phyloP scores from a whole-genome alignment of 2,797 vertebrate genomes.

The Synaphobranchus kaupii region DNA sequence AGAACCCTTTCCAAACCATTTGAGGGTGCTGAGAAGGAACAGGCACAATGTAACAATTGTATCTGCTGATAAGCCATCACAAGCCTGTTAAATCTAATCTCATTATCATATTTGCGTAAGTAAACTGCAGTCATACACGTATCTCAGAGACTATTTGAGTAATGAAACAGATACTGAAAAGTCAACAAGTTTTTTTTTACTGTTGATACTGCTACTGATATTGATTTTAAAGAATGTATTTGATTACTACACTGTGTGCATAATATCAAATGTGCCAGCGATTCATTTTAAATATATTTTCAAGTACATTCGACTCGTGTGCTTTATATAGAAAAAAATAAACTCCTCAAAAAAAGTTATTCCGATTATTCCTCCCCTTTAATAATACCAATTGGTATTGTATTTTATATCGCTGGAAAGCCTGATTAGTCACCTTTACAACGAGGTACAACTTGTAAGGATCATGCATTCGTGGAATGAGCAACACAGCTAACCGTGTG shows the following conservation, averaged over 20 bases:
- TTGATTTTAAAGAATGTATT: slow-evolving; percentile 6
- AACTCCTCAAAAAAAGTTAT: no score
- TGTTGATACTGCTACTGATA: not conserved
- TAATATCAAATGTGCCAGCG: not conserved
- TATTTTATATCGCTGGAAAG: no score
- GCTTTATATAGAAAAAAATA: no score
- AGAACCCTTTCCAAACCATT: not conserved
- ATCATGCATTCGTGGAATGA: no score
- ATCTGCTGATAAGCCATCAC: not conserved
- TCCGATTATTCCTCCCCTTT: no score
- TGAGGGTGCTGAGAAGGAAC: not conserved
- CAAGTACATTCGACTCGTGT: not conserved
- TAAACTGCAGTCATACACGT: not conserved
- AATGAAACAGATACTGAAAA: not conserved
- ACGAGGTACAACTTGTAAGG: no score
- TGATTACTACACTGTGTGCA: not conserved
- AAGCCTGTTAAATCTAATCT: not conserved
- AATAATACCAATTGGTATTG: no score
- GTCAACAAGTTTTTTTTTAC: not conserved
- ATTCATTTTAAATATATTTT: not conserved
- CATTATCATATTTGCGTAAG: not conserved
- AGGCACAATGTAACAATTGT: not conserved
- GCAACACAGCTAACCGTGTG: no score
- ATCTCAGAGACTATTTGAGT: not conserved
- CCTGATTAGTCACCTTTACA: no score